Base-by-base conservation (phyloP, 1,140 invertebrate genomes). In the Microplitis demolitor region DNA sequence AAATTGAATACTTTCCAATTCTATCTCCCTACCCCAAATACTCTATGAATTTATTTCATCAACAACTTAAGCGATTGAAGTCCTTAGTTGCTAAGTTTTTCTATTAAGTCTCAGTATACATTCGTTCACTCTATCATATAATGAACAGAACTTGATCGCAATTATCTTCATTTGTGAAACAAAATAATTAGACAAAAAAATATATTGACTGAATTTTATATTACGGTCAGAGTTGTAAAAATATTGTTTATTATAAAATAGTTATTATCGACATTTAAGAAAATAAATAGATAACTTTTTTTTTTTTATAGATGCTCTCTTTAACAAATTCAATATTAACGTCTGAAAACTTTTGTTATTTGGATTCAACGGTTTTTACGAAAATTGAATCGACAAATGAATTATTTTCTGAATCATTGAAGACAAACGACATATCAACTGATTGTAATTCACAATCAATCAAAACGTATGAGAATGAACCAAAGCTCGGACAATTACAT, bases 401-500 rank as follows among this genome's bases (percentile, higher is more conserved):
- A 50, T 67, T 72, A 39, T 13, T 64, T 9, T 71, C 77, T 16
- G 34, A 71, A 45, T 66, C 74, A n/a, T 64, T 78, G 50, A 69
- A 16, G 16, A 72, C 76, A 34, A 69, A 78, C 39, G 63, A 77
- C 13, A 74, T 64, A 16, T 66, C 74, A 5, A 39, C 63, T 9
- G 69, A 73, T 39, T 71, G 73, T 61, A 34, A 37, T 11, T 63
- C 33, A 14, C 60, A 60, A 16, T 34, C 35, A 24, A 33, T 53
- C 39, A 54, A 71, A 13, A 35, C 66, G 1, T 37, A 9, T 50
- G 67, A 56, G 11, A 61, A 66, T 62, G 50, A 64, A 5, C 66
- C 45, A 13, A 72, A 66, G 4, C 67, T 84, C 16, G 78, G 82
- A 66, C 76, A 84, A 9, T 62, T 84, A n/a, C 76, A 77, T 13